Evolutionary conservation across 2,113 vertebrate species (phyloP).

Genomic region (Piprites chloris): DNA sequence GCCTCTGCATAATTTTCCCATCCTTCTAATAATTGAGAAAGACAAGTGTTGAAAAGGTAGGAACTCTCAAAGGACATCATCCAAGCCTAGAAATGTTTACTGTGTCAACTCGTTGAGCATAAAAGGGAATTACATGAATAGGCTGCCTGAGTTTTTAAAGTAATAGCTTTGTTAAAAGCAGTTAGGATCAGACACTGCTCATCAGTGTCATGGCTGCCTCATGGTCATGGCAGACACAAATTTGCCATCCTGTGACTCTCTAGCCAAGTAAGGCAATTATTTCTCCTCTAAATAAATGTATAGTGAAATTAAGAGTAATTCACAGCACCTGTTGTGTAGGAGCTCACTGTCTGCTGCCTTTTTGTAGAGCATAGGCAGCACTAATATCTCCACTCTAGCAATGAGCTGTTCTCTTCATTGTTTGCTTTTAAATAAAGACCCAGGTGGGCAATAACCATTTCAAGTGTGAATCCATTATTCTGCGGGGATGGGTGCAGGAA

Average conservation of each 20-base stretch:
- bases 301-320: neutral
- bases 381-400: neutral
- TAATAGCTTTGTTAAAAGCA: constrained; percentile 35
- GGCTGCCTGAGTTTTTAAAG: neutral
- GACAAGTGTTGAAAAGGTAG: neutral
- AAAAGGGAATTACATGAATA: constrained; percentile 29
- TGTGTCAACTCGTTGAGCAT: neutral
- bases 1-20: neutral
- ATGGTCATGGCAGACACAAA: accelerated
- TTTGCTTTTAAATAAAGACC: neutral
- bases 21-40: neutral
- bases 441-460: neutral
- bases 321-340: neutral
- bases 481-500: neutral
- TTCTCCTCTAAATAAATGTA: neutral
- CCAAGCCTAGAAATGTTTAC: neutral
- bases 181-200: neutral
- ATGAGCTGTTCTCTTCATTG: neutral
- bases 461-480: neutral
- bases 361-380: neutral
- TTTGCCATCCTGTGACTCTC: neutral
- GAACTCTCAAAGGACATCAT: neutral
- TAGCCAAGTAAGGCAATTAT: neutral
- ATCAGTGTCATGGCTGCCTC: neutral
- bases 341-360: neutral